Conservation (phyloP, 2,113 vertebrate species). For the Formicarius rufipectus region DNA sequence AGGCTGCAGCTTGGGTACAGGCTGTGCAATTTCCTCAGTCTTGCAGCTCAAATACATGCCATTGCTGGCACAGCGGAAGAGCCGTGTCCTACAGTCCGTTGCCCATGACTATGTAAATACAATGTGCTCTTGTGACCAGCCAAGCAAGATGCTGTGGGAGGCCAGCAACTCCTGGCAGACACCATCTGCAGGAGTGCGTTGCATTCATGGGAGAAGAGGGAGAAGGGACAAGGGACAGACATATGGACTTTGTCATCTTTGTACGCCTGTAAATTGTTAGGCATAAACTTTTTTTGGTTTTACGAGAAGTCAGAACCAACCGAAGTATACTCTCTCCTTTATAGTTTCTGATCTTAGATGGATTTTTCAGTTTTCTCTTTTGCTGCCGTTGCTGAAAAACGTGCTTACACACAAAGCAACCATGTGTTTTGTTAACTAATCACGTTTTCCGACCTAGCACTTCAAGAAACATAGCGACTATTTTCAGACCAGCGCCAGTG, state of each 20-base stretch:
- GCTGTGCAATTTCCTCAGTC: background rate
- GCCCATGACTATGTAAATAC: constrained; percentile 40
- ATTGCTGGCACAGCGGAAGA: background rate
- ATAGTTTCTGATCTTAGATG: background rate
- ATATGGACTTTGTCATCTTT: background rate
- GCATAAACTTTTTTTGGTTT: background rate
- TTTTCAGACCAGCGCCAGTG: too few species aligned
- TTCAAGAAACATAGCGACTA: background rate
- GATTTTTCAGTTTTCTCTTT: background rate
- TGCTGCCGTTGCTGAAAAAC: background rate
- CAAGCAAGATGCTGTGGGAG: background rate
- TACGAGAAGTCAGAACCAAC: background rate
- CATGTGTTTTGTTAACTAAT: background rate
- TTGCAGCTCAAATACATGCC: background rate
- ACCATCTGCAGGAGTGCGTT: background rate
- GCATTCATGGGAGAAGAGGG: background rate
- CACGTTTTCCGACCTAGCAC: background rate
- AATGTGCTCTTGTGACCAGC: background rate
- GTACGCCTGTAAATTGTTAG: background rate
- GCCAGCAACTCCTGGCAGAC: background rate
- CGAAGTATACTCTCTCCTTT: background rate
- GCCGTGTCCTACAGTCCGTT: background rate
- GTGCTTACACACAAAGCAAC: background rate
- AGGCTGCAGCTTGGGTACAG: background rate
- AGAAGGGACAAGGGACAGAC: background rate